A percentile compares a stretch with the other conserved stretches of the same genome.
Evolutionary conservation across 2,888 invertebrate species (phyloP).

Genomic region (Brenthis daphne): DNA sequence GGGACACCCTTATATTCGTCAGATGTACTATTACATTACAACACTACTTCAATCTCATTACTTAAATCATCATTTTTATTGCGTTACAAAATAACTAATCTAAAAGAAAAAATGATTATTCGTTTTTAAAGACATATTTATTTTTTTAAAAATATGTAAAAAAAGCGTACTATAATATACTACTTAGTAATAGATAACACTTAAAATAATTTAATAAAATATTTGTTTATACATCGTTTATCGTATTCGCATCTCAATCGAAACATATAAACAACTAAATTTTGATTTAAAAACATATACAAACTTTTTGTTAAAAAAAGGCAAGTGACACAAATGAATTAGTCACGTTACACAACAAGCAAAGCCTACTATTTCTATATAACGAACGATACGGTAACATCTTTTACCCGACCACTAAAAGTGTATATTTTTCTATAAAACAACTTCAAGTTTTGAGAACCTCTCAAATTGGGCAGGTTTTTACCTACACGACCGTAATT

Average conservation of each 20-base stretch:
- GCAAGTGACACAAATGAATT: slow-evolving; percentile 9
- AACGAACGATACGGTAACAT: slow-evolving; percentile 56
- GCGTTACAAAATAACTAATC: too few species aligned
- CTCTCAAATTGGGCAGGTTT: slow-evolving; percentile 59
- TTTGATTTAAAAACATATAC: background rate
- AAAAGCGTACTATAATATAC: too few species aligned
- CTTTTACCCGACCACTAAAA: slow-evolving; percentile 51
- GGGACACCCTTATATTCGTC: slow-evolving; percentile 47
- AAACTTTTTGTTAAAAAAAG: background rate
- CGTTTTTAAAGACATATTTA: background rate
- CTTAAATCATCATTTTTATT: slow-evolving; percentile 18
- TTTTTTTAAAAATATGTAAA: background rate
- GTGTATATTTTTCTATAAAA: slow-evolving; percentile 42
- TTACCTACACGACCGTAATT: slow-evolving; percentile 65
- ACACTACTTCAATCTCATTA: slow-evolving; percentile 40
- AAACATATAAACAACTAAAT: background rate
- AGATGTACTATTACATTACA: slow-evolving; percentile 49
- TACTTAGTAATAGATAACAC: background rate
- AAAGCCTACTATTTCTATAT: slow-evolving; percentile 58
- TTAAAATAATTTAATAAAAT: background rate
- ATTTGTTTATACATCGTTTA: background rate
- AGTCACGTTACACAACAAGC: slow-evolving; percentile 53
- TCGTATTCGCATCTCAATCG: background rate
- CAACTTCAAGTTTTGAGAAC: slow-evolving; percentile 38
- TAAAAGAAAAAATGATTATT: background rate